Conservation (phyloP, 2,113 vertebrate species). For the Nyctereutes procyonoides region DNA sequence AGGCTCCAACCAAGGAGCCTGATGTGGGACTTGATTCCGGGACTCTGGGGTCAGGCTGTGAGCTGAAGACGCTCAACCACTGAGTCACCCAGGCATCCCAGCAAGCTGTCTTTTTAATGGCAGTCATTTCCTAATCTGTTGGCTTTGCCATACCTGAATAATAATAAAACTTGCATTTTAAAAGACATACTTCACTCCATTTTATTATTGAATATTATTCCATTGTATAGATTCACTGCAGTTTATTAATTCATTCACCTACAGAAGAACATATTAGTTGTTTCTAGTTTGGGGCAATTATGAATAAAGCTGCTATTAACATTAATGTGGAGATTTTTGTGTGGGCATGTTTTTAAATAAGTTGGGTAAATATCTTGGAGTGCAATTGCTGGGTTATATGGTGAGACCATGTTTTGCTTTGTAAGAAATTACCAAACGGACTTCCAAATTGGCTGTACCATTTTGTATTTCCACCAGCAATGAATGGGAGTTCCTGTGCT, state of each 20-base stretch:
- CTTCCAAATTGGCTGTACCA: neutral
- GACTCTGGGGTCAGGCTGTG: too few species aligned
- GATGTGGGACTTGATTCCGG: too few species aligned
- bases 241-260: neutral
- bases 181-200: neutral
- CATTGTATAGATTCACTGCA: neutral
- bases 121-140: neutral
- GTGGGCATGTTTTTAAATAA: neutral
- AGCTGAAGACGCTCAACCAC: too few species aligned
- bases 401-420: conserved; percentile 12
- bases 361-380: neutral
- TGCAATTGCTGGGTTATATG: conserved; percentile 2
- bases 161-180: neutral
- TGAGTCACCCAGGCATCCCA: too few species aligned
- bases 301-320: neutral
- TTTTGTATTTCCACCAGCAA: neutral
- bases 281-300: neutral
- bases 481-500: neutral
- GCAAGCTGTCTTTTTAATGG: neutral
- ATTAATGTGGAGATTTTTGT: neutral
- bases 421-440: neutral
- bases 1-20: too few species aligned
- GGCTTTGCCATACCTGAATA: neutral
- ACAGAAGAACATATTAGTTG: neutral
- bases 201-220: neutral